phyloP scores from a whole-genome alignment of 1,140 invertebrate species.

The Drosophila kikkawai region DNA sequence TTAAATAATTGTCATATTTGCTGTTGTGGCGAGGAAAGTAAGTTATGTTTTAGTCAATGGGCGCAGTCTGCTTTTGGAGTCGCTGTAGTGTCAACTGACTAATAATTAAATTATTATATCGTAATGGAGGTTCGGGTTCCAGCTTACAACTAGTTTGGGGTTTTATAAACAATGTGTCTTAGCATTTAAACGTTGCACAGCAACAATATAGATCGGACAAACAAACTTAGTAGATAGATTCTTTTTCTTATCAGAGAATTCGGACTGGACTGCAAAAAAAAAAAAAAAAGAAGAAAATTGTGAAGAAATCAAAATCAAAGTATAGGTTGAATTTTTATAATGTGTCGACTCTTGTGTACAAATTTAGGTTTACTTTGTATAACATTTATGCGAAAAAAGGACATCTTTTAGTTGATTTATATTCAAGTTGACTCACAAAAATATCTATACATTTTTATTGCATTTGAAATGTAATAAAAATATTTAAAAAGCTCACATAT shows the following conservation, averaged over 20 bases:
- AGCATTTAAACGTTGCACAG: constrained; percentile 72
- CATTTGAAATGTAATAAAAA: no score
- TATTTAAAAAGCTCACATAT: no score
- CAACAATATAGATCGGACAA: constrained; percentile 81
- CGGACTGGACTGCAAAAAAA: constrained; percentile 75
- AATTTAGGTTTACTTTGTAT: background rate
- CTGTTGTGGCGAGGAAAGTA: constrained; percentile 2
- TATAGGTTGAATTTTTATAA: background rate
- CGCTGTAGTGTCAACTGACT: constrained; percentile 44
- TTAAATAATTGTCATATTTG: constrained; percentile 41
- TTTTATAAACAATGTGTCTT: constrained; percentile 69
- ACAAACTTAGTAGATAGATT: constrained; percentile 70
- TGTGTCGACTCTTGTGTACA: background rate
- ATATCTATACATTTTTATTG: no score
- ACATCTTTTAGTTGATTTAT: no score
- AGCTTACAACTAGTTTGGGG: constrained; percentile 52
- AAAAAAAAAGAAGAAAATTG: constrained; percentile 30
- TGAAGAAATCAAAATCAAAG: constrained; percentile 15
- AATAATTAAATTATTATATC: constrained; percentile 39
- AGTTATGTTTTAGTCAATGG: constrained; percentile 14
- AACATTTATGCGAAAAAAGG: no score
- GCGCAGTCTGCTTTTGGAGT: constrained; percentile 7
- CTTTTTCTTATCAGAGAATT: constrained; percentile 53
- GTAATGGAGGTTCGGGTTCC: constrained; percentile 13
- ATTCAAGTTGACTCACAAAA: no score